Base-by-base conservation (phyloP, 2,888 invertebrate genomes). In the Galerucella calmariensis region DNA sequence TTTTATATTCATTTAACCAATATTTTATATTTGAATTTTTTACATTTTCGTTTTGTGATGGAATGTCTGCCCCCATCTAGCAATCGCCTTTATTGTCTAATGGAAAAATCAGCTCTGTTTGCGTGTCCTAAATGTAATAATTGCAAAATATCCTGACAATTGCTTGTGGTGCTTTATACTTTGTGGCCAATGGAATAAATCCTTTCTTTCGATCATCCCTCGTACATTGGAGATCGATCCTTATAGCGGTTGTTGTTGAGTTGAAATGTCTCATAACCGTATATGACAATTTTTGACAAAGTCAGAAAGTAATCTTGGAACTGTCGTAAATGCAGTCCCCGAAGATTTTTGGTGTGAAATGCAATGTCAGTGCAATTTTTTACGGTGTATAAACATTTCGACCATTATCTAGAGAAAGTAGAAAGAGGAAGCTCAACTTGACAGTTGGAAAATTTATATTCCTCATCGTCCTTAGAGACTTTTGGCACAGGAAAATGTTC, bases 361-460 rank as follows among this genome's bases (percentile, higher is more conserved):
- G 10, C 56, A 20, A 16, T 56, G 20, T 56, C 56, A 56, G 62
- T 62, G 14, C 62, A 41, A 35, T 62, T 62, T 62, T 62, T 62
- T 41, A 62, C 62, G 62, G 62, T 62, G 62, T 62, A 62, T 62
- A 41, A 14, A 46, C 56, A 46, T 67, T 62, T 66, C 66, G 59
- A 67, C 56, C 67, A 67, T 74, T 74, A 74, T 74, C 74, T 74
- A 35, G 53, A 53, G 53, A 61, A 58, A 59, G 65, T 65, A 71
- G 41, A 70, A 46, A 65, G 71, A 74, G 70, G 67, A 70, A 74
- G 67, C 70, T 65, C 71, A 46, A 66, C 70, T 61, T 74, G 74
- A 74, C 74, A 74, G 66, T 62, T 24, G 65, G 65, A 62, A 70
- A 74, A 74, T 70, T 74, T 74, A 74, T 74, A 70, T 58, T 70